Evolutionary conservation across 1,140 invertebrate genomes (phyloP), one percentile per base, ranked within the genome.

Genomic region (Pseudomyrmex sp.): DNA sequence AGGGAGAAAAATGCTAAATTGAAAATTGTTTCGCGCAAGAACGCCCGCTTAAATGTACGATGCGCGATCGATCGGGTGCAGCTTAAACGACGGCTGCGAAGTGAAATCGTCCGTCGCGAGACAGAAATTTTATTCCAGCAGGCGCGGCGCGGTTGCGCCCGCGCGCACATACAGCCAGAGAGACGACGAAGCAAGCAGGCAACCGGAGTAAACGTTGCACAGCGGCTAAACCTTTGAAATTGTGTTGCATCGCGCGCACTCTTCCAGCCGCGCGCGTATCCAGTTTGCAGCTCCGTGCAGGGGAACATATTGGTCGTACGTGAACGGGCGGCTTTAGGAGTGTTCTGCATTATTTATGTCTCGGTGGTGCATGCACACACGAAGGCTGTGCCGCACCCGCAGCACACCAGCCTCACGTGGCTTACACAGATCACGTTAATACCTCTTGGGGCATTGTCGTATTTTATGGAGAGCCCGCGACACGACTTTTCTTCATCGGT

Each of bases 301-400:
- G 85, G 77, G 72, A 90, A 89, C 84, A 87, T 90, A 90, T 91
- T 86, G 90, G 88, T 72, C 83, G 83, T 89, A 90, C 89, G 90
- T 90, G 90, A 90, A 91, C 88, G 61, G 77, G 68, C 75, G 84
- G 86, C 83, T 87, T 84, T 84, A 86, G 68, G 82, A 87, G 85
- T 82, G 83, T 86, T 90, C 87, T 90, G 90, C 90, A 90, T 90
- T 90, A 90, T 90, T 90, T 90, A 90, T 90, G 84, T 85, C 85
- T 74, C 83, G 66, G 63, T 23, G 84, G 83, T 86, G 54, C 77
- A 85, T n/a, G 44, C 20, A 44, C 35, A 50, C 58, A 72, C 76
- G 52, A 46, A 58, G 52, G 44, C 35, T 35, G 35, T 35, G 35
- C 35, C 44, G 82, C 73, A 82, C 79, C 73, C 83, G 56, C 46